phyloP scores from a whole-genome alignment of 2,113 vertebrate genomes.

The Argyrosomus japonicus region DNA sequence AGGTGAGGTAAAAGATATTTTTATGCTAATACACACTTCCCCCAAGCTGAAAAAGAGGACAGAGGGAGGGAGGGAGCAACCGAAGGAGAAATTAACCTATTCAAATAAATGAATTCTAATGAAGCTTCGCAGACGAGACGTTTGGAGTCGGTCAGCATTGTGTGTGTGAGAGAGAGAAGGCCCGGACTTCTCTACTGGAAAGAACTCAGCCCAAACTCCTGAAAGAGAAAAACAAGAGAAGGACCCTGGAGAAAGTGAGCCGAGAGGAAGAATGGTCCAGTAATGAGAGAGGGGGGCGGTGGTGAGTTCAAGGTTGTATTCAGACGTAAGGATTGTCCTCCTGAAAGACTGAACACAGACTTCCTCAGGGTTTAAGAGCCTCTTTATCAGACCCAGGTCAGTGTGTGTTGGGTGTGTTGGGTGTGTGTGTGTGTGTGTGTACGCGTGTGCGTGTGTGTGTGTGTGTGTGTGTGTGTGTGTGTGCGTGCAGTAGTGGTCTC shows the following conservation, averaged over 20 bases:
- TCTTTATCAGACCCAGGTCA: constrained; percentile 77
- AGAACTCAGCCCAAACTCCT: constrained; percentile 60
- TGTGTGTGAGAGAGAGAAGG: constrained; percentile 52
- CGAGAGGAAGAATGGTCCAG: constrained; percentile 61
- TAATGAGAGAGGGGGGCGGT: constrained; percentile 72
- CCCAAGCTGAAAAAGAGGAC: constrained; percentile 25
- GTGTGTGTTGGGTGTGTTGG: constrained; percentile 9
- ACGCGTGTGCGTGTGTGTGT: neutral
- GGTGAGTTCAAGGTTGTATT: constrained; percentile 80
- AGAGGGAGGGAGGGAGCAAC: constrained; percentile 10
- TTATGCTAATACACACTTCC: constrained; percentile 59
- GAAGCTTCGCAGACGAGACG: constrained; percentile 65
- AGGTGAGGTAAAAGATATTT: constrained; percentile 59
- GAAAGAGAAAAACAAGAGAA: constrained; percentile 53
- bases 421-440: constrained; percentile 3
- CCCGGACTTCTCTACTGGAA: constrained; percentile 58
- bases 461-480: constrained; percentile 5
- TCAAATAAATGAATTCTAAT: constrained; percentile 76
- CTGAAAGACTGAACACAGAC: constrained; percentile 79
- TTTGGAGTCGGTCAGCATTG: constrained; percentile 50
- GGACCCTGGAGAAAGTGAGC: constrained; percentile 71
- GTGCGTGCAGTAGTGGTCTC: neutral
- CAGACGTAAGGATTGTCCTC: constrained; percentile 72
- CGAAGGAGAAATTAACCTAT: constrained; percentile 60
- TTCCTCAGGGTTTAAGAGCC: constrained; percentile 81